Conservation (phyloP, 2,888 invertebrate species). For the Cantharis rustica region DNA sequence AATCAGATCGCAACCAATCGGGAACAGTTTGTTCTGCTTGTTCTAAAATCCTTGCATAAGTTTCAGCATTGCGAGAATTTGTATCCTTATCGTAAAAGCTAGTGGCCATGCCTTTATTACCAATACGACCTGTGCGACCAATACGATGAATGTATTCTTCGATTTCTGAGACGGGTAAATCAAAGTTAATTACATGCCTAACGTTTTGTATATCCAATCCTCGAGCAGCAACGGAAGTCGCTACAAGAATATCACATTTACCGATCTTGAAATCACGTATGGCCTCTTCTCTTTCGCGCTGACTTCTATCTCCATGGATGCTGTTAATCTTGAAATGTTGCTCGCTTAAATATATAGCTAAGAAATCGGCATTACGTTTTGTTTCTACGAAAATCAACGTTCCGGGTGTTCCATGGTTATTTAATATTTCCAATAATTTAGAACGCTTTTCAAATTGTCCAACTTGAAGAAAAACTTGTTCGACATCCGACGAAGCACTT, state of each 20-base stretch:
- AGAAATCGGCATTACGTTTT: constrained; percentile 88
- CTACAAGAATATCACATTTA: constrained; percentile 80
- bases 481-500: constrained; percentile 89
- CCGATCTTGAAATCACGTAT: constrained; percentile 82
- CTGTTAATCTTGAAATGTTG: constrained; percentile 72
- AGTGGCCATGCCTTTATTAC: constrained; percentile 81
- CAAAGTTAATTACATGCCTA: constrained; percentile 88
- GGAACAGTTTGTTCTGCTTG: constrained; percentile 84
- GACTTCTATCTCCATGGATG: constrained; percentile 76
- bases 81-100: constrained; percentile 75
- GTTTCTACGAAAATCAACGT: constrained; percentile 90
- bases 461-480: constrained; percentile 76
- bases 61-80: constrained; percentile 66
- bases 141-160: constrained; percentile 96
- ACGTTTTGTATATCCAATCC: constrained; percentile 90
- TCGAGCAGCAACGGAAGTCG: constrained; percentile 93
- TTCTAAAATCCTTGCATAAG: constrained; percentile 73
- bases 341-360: constrained; percentile 82
- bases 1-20: constrained; percentile 68
- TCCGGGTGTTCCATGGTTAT: constrained; percentile 50
- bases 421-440: constrained; percentile 72
- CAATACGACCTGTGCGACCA: constrained; percentile 90
- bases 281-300: constrained; percentile 73
- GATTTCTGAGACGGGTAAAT: constrained; percentile 79
- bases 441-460: constrained; percentile 74